Conservation (phyloP, 2,113 vertebrate genomes). For the Myanophis thanlyinensis region DNA sequence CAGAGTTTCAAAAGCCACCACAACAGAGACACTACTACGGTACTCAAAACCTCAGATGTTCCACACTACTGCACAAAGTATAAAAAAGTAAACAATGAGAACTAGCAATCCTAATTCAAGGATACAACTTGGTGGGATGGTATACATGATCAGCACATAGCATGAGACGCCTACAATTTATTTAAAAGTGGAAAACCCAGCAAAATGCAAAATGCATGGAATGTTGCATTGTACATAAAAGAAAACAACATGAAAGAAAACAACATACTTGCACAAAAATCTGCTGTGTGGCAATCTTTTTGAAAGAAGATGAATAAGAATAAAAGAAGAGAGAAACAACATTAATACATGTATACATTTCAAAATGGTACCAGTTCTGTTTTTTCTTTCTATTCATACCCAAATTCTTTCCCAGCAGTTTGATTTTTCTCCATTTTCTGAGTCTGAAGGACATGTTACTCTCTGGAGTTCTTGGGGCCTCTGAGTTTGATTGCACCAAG, state of each 20-base stretch:
- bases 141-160: neutral
- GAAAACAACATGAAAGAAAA: too few species aligned
- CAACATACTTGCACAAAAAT: neutral
- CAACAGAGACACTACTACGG: neutral
- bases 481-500: neutral
- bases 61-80: neutral
- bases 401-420: neutral
- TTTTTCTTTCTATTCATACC: neutral
- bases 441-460: neutral
- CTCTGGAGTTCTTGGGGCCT: neutral
- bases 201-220: neutral
- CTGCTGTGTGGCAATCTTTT: neutral
- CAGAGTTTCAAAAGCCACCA: neutral
- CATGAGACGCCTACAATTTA: neutral
- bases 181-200: neutral
- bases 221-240: neutral
- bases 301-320: neutral
- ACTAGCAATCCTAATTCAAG: neutral
- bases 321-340: neutral
- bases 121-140: neutral
- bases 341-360: neutral
- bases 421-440: neutral
- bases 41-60: neutral
- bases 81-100: neutral
- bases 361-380: neutral